These are phyloP conservation scores for Pachyramphus minor DNA, from an alignment of 2,113 vertebrate genomes.

Conservation along the genomic window DNA sequence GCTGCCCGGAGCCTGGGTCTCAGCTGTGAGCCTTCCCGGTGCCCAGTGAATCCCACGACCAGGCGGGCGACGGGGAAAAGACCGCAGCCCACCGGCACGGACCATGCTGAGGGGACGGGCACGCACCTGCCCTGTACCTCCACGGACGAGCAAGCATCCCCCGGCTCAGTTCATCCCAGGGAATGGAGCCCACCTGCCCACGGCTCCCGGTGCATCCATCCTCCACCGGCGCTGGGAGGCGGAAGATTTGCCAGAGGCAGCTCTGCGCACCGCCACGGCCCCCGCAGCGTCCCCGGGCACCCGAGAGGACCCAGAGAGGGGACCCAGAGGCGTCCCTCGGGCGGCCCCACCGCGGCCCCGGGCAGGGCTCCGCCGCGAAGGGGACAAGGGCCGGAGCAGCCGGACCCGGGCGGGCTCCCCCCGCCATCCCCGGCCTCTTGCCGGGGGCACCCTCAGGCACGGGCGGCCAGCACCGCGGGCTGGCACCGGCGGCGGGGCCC, in stretches of 20 bases:
- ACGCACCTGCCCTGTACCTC: not conserved
- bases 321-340: too few relatives aligned
- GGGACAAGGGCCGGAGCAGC: not conserved
- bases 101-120: not conserved
- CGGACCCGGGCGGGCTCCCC: not conserved
- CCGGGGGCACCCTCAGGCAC: not conserved
- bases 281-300: not conserved
- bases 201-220: not conserved
- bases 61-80: rapidly evolving
- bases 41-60: not conserved
- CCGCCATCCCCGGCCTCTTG: not conserved
- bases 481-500: not conserved
- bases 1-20: not conserved
- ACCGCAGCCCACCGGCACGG: not conserved
- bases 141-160: not conserved
- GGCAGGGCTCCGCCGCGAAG: not conserved
- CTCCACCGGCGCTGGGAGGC: not conserved
- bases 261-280: not conserved
- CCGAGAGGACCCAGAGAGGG: not conserved
- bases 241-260: not conserved
- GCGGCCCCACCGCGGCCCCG: not conserved
- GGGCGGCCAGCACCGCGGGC: not conserved
- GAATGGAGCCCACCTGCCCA: not conserved
- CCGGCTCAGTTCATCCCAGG: not conserved
- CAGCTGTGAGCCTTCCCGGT: not conserved